Base-by-base conservation (phyloP, 2,888 invertebrate genomes). In the Lymantria monacha region DNA sequence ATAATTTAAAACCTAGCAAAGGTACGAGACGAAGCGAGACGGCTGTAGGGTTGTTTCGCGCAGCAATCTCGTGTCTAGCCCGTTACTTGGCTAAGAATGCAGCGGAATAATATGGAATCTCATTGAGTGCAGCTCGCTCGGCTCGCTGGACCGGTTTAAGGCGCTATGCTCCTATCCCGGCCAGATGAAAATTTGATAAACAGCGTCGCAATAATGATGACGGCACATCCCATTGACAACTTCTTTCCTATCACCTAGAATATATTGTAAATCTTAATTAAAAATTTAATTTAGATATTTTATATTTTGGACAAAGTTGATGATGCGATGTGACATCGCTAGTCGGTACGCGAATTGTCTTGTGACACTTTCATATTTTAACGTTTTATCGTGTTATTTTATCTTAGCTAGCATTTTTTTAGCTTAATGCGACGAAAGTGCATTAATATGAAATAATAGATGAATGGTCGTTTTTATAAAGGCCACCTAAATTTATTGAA, bases 91-190 rank as follows among this genome's bases (percentile, higher is more conserved):
- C 76, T 83, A 87, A 87, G 90, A 90, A 89, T 90, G 88, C 87
- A 83, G 82, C 79, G 85, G 83, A 85, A 85, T 85, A 85, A 87
- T 88, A 87, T 83, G 87, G 90, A 90, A 90, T 91, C 86, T 90
- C 87, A 89, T 90, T 88, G 89, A 87, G 85, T 83, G 75, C 73
- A 81, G 81, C 81, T 76, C 66, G 76, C 68, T 74, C 60, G 68
- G 80, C 81, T 70, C 67, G 80, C 74, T 69, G 70, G 79, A 89
- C 90, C 87, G 88, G 89, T 90, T 88, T 79, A 58, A 55, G 74
- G 70, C 75, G 74, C 74, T 73, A 79, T 79, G 68, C 22, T 58
- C 81, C 33, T 58, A 81, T 83, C 83, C 81, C 68, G 63, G 64
- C 72, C 73, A 75, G 76, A 83, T 83, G 83, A 84, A 84, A 84